Evolutionary conservation across 2,797 vertebrate genomes (phyloP).

Genomic region (Pangasius larnaudii): DNA sequence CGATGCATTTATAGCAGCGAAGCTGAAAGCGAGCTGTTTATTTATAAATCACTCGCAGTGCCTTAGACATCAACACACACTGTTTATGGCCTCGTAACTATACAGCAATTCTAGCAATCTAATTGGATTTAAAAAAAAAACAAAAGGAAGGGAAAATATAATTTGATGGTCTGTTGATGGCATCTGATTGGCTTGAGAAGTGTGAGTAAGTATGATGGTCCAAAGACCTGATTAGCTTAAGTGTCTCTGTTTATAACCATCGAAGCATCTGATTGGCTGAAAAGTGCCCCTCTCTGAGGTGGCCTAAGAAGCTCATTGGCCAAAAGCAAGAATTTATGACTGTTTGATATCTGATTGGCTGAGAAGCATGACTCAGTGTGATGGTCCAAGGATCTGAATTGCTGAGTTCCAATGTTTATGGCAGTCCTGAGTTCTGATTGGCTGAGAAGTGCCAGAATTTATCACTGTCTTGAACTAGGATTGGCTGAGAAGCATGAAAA

Average conservation of each 20-base stretch:
- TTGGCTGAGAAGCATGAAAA: neutral
- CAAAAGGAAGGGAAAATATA: too few relatives aligned
- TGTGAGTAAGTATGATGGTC: neutral
- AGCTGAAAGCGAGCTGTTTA: neutral
- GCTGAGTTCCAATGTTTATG: neutral
- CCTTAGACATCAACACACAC: neutral
- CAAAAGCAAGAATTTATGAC: neutral
- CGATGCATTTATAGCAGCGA: neutral
- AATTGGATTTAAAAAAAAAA: neutral
- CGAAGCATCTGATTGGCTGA: neutral
- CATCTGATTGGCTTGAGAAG: neutral
- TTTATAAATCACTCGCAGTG: conserved; percentile 4
- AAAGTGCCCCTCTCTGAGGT: neutral
- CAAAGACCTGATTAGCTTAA: neutral
- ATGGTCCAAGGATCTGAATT: neutral
- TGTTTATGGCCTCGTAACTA: neutral
- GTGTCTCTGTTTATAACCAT: neutral
- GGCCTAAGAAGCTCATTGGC: neutral
- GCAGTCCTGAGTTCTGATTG: neutral
- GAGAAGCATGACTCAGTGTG: neutral
- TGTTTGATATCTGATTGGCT: neutral
- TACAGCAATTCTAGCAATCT: neutral
- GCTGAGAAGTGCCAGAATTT: neutral
- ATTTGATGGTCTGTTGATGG: neutral
- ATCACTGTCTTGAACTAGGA: too few relatives aligned